Evolutionary conservation across 2,797 vertebrate species (phyloP).

Genomic region (Parotocinclus haroldoi): DNA sequence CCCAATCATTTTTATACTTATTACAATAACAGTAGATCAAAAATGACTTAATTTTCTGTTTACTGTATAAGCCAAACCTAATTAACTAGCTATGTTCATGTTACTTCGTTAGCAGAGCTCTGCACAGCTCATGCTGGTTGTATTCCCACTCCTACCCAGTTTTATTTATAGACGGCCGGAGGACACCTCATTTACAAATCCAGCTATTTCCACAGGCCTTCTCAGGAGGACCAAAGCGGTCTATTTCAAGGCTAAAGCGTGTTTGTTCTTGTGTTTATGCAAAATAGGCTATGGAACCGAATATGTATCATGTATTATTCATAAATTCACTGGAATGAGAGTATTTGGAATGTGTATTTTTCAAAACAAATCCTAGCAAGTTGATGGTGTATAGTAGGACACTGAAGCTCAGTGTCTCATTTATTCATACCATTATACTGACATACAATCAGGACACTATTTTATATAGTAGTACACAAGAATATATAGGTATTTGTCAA

Average conservation of each 20-base stretch:
- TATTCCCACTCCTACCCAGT: conserved; percentile 45
- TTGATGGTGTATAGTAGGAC: conserved; percentile 2
- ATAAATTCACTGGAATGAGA: neutral
- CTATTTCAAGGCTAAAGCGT: conserved; percentile 8
- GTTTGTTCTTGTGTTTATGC: conserved; percentile 19
- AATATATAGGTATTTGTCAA: conserved; percentile 10
- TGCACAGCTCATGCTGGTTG: conserved; percentile 44
- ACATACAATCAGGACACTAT: conserved; percentile 12
- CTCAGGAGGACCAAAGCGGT: conserved; percentile 3
- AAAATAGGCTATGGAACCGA: conserved; percentile 18
- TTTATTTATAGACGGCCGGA: conserved; percentile 46
- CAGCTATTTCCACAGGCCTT: conserved; percentile 27
- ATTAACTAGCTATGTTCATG: conserved; percentile 61
- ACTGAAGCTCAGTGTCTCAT: neutral
- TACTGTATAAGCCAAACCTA: conserved; percentile 48
- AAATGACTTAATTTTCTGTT: conserved; percentile 10
- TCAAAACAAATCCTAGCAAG: conserved; percentile 9
- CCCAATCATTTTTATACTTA: too few relatives aligned
- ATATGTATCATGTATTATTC: neutral
- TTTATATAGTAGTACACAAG: conserved; percentile 5
- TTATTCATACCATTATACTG: neutral
- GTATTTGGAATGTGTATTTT: conserved; percentile 4
- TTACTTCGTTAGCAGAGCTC: conserved; percentile 55
- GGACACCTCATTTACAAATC: conserved; percentile 35
- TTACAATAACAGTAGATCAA: too few relatives aligned